phyloP scores from a whole-genome alignment of 53 echinoderm and acorn worm genomes.

The Holothuria scabra region DNA sequence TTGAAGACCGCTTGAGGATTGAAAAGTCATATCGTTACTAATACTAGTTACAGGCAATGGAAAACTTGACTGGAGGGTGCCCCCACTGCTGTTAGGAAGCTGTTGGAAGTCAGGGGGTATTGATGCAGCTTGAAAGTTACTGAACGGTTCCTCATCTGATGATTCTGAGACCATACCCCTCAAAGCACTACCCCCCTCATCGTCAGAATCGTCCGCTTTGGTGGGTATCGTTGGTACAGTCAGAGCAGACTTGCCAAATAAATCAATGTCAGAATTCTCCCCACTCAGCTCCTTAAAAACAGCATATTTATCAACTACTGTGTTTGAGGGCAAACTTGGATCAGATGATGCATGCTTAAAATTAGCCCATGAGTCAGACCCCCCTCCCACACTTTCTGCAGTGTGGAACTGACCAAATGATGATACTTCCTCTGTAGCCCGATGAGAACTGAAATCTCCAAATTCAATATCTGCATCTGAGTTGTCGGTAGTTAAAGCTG shows the following conservation, averaged over 20 bases:
- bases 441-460: slow-evolving; percentile 76
- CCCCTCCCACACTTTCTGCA: slow-evolving; percentile 9
- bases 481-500: background rate
- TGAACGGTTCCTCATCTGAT: slow-evolving; percentile 42
- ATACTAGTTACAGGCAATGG: too few species aligned
- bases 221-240: slow-evolving; percentile 1
- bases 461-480: slow-evolving; percentile 64
- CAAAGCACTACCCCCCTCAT: slow-evolving; percentile 61
- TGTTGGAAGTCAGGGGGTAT: slow-evolving; percentile 37
- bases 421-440: slow-evolving; percentile 3
- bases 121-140: slow-evolving; percentile 48
- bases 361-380: slow-evolving; percentile 42
- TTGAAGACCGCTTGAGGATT: too few species aligned
- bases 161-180: slow-evolving; percentile 48
- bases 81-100: background rate
- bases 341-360: slow-evolving; percentile 93
- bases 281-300: slow-evolving; percentile 47
- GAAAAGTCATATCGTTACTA: too few species aligned
- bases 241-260: slow-evolving; percentile 38
- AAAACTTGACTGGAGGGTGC: background rate
- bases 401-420: slow-evolving; percentile 36
- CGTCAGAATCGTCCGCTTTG: slow-evolving; percentile 51
- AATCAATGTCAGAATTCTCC: slow-evolving; percentile 21
- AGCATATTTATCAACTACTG: slow-evolving; percentile 75
- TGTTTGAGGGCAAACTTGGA: slow-evolving; percentile 67